phyloP scores from a whole-genome alignment of 2,113 vertebrate genomes.

The Hippocampus abdominalis region DNA sequence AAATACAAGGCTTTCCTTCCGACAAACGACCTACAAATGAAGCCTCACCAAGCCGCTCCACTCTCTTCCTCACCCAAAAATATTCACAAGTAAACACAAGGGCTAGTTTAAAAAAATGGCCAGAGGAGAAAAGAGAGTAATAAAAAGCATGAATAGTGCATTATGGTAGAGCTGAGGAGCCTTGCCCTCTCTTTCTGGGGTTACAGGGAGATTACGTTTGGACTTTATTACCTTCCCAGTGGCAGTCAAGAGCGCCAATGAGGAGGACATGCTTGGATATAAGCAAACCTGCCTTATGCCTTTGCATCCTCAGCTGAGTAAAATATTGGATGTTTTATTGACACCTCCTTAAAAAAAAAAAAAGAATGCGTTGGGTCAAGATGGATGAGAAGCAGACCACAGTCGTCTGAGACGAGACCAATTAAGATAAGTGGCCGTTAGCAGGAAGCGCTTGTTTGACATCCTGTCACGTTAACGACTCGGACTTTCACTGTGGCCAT shows the following conservation, averaged over 20 bases:
- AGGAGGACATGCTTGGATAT: not conserved
- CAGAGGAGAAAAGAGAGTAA: conserved; percentile 71
- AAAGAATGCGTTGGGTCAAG: conserved; percentile 48
- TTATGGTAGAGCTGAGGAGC: conserved; percentile 52
- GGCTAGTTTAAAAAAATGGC: conserved; percentile 73
- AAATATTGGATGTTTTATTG: conserved; percentile 9
- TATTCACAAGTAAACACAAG: conserved; percentile 78
- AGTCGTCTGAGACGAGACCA: conserved; percentile 61
- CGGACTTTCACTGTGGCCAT: conserved; percentile 49
- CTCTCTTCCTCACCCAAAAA: conserved; percentile 49
- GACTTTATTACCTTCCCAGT: conserved; percentile 58
- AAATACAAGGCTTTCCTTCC: conserved; percentile 61
- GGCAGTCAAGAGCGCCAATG: conserved; percentile 25
- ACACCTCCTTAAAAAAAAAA: conserved; percentile 58
- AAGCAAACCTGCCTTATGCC: not conserved
- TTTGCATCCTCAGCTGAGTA: not conserved
- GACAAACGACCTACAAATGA: conserved; percentile 60
- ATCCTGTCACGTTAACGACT: conserved; percentile 73
- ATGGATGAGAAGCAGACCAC: conserved; percentile 66
- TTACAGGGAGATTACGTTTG: conserved; percentile 58
- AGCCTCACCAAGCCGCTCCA: conserved; percentile 37
- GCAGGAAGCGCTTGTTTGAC: conserved; percentile 76
- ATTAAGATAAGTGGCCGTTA: conserved; percentile 76
- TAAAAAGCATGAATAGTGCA: conserved; percentile 72
- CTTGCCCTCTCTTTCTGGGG: conserved; percentile 46